Evolutionary conservation across 2,888 invertebrate genomes (phyloP), one percentile per base, ranked within the genome.

Genomic region (Polydrusus pterygomalis): DNA sequence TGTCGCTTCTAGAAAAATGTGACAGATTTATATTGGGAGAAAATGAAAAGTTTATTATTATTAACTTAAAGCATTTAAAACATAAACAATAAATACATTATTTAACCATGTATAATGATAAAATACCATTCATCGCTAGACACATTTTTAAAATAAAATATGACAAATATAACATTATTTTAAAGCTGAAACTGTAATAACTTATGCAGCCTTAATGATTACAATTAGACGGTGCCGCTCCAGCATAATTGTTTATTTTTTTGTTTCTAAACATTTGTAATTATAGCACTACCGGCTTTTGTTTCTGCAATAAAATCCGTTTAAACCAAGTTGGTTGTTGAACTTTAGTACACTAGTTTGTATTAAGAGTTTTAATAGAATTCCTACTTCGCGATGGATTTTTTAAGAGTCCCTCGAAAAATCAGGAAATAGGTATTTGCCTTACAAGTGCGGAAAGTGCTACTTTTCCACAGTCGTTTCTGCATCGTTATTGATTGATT

Each of bases 231-330:
- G 8, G 7, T 34, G 64, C 65, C 11, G 54, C 67, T 67, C 38
- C 1, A 18, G 51, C 49, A 30, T 54, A 54, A 34, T 51, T 67
- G 67, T 67, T 67, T 67, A 67, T 67, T 67, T 67, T 63, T 49
- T 67, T 45, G 34, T 67, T 67, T 40, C 67, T 67, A 67, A 67
- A 67, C 51, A 67, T 67, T 67, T 54, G 34, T 67, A 67, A 67
- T 67, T 67, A 67, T 51, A 54, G 67, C 49, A 67, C 67, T 65
- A 67, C 67, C 40, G 67, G 54, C 67, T 67, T 25, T n/a, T 54
- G 67, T 67, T 67, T 67, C 54, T 67, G 67, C 54, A 67, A 67
- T 67, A 67, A 67, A 67, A 54, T 49, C 40, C 15, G 8, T 38
- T 15, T 54, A 51, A 67, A 54, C 34, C 18, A 18, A 7, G 67